Base-by-base conservation (phyloP, 2,888 invertebrate genomes). In the Chironomus riparius region DNA sequence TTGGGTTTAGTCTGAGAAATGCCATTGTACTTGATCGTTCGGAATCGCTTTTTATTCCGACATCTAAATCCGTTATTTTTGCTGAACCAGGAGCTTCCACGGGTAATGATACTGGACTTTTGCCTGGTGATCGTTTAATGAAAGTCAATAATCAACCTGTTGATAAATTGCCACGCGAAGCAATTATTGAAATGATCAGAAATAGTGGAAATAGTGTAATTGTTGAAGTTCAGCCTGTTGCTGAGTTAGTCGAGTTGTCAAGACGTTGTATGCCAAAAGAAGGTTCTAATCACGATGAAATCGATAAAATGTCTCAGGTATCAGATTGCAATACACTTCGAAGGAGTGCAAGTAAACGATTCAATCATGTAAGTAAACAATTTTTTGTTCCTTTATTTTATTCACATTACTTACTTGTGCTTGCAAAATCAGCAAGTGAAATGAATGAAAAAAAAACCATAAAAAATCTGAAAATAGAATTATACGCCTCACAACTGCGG, bases 81-180 rank as follows among this genome's bases (percentile, higher is more conserved):
- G 96, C 96, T 12, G 96, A 97, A 82, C 96, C 96, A 0, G 94
- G 95, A 12, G 50, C 48, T 6, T 47, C 47, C 12, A 89, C 91
- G 12, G 88, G 92, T 77, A 87, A 88, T 78, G 87, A 88, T 79
- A 89, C 90, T 80, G 95, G 96, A 4, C 86, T 98, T 24, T 86
- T 97, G 77, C 97, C 97, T n/a, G 98, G 98, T 4, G 98, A 98
- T 85, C 89, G 94, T 79, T 87, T 98, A 38, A 86, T 97, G 79
- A 95, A 95, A 86, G 95, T 98, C 47, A 97, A 97, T 82, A 92
- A 92, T 28, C 88, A 90, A 28, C 88, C 90, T 78, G 96, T 97
- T 0, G 94, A 93, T 82, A 92, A 91, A 76, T 90, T 92, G 81
- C 90, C 90, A 72, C 88, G 97, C 75, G 97, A 97, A 83, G 93